Evolutionary conservation across 2,888 invertebrate genomes (phyloP), one percentile per base, ranked within the genome.

Genomic region (Bimastos eiseni): DNA sequence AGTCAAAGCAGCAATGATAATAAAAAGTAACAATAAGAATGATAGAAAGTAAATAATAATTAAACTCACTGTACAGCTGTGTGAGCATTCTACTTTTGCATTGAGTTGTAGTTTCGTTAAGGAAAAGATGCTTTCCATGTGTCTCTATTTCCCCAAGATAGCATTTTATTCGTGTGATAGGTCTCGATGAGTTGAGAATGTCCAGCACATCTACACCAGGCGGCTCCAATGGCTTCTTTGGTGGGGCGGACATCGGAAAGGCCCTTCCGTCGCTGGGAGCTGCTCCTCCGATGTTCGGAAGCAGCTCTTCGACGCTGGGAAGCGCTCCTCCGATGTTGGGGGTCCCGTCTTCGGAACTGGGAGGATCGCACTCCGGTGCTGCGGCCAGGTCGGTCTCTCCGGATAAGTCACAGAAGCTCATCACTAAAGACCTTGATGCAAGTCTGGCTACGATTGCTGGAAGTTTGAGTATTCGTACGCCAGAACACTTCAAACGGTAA

Each of bases 321-420:
- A 17, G 70, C 11, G n/a, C 70, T 30, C n/a, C 70, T 70, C n/a
- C 70, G 70, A 70, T 70, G 70, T 8, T 70, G n/a, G 70, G 70
- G n/a, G n/a, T 8, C 6, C 1, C 11, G 8, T 70, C 70, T 5
- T 70, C n/a, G n/a, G 70, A 8, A 6, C 70, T 70, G 70, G 70
- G 70, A 70, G 36, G 86, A 24, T 24, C 86, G 36, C 24, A 19
- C 37, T 5, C 86, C 3, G 86, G 86, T 36, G 36, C 36, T 21
- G 13, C 86, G 24, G 34, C 17, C 13, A 86, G 36, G 34, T 11
- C 70, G 11, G 8, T 8, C 8, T 70, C 70, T 70, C 86, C 86
- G n/a, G 86, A 36, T 36, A 86, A 86, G 86, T 86, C 86, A 36
- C 86, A 86, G 86, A 86, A 86, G 34, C 0, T 86, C 5, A 86